Conservation (phyloP, 2,888 invertebrate genomes). For the Ophioninae sp. region DNA sequence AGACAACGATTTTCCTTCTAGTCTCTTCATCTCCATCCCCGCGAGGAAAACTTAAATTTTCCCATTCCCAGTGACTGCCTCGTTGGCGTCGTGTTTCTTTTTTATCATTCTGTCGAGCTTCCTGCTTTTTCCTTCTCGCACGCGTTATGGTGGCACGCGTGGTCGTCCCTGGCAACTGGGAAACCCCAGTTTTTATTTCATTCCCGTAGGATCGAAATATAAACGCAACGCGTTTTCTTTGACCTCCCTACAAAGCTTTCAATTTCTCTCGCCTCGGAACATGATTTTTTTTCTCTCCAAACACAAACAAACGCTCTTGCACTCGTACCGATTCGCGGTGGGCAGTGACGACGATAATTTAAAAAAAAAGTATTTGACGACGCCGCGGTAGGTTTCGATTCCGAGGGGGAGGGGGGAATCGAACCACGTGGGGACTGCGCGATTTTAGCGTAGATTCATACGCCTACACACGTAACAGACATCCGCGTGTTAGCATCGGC, state of each 20-base stretch:
- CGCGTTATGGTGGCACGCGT: background rate
- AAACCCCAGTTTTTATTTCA: background rate
- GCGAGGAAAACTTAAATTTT: conserved; percentile 4
- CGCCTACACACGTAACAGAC: background rate
- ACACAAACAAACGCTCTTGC: background rate
- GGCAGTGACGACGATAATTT: background rate
- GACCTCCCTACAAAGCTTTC: background rate
- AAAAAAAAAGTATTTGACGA: background rate
- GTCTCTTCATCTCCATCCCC: conserved; percentile 14
- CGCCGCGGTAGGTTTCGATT: background rate
- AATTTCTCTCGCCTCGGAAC: background rate
- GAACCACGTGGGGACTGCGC: conserved; percentile 49
- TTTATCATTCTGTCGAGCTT: background rate
- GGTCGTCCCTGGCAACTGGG: conserved; percentile 41
- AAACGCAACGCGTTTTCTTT: background rate
- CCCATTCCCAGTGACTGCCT: background rate
- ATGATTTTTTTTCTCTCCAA: background rate
- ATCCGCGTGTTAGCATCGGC: background rate
- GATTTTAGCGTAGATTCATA: conserved; percentile 4
- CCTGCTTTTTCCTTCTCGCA: background rate
- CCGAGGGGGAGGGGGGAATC: conserved; percentile 6
- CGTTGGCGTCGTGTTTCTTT: background rate
- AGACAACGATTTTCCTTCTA: conserved; percentile 27
- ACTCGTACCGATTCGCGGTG: conserved; percentile 1
- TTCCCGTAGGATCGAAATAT: background rate